Base-by-base conservation (phyloP, 2,888 invertebrate species). In the Drosophila rubida region DNA sequence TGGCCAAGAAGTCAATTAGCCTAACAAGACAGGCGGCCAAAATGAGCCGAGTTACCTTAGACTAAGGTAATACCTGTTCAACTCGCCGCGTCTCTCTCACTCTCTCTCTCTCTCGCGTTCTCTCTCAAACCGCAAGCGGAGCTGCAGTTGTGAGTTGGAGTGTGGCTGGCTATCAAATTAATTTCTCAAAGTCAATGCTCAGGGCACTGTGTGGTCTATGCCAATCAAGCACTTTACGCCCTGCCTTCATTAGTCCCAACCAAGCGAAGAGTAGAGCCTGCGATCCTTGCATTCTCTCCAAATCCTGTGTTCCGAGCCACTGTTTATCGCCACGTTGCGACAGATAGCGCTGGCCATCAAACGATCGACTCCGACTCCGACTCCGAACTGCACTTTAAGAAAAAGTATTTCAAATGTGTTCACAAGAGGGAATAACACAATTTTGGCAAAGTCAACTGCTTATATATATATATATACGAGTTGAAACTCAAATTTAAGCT, bases 1-100 rank as follows among this genome's bases (percentile, higher is more conserved):
- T 54, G 74, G 54, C 75, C 67, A 84, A 82, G 80, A 78, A 83
- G 80, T 90, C 90, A 90, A 90, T 90, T 90, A 90, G 90, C 88
- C 88, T 84, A 90, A 90, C 90, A 87, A 90, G 90, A 81, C 87
- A 88, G 69, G 49, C 72, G 49, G 48, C 78, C 69, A 75, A 81
- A 82, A 63, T 65, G 72, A 65, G 61, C 39, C 32, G 42, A 55
- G 45, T 72, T 62, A 54, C 73, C 60, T 69, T 54, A 61, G 59
- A 74, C 49, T 51, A 59, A 62, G 44, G 58, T 61, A 61, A 53
- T 60, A 75, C 79, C 75, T 77, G 58, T 50, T 19, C 19, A 30
- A 50, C 41, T 30, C 14, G 27, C 27, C 14, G 9, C n/a, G n/a
- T 16, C 27, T 41, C 41, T 32, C 9, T 16, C 42, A 23, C 22